phyloP scores from a whole-genome alignment of 2,113 vertebrate species.

The Zosterops pallidus region DNA sequence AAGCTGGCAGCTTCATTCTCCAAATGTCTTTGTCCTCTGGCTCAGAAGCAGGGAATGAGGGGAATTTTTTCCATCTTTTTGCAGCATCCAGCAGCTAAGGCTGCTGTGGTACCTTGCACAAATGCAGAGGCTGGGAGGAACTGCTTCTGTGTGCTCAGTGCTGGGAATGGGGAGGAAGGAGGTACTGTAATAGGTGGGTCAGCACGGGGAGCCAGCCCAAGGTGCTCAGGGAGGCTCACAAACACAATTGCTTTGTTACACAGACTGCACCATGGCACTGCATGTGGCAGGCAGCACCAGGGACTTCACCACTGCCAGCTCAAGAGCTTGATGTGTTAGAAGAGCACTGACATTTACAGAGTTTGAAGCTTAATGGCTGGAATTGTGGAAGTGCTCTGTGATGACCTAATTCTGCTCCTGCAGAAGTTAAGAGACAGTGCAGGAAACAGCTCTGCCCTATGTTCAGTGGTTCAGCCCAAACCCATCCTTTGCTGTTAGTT shows the following conservation, averaged over 20 bases:
- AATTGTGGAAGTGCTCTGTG: not conserved
- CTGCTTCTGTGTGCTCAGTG: not conserved
- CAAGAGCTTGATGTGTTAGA: not conserved
- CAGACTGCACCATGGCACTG: not conserved
- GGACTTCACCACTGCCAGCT: not conserved
- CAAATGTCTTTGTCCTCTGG: not conserved
- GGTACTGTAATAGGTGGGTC: accelerated
- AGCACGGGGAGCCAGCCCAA: accelerated
- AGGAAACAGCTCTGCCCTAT: not conserved
- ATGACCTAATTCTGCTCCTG: not conserved
- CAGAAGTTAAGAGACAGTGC: not conserved
- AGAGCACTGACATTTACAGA: not conserved
- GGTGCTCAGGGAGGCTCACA: not conserved
- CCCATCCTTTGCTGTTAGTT: not conserved
- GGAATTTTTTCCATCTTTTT: not conserved
- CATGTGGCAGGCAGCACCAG: accelerated
- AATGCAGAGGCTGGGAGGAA: not conserved
- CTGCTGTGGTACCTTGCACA: not conserved
- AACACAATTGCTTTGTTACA: too few species aligned
- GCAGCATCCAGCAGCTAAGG: not conserved
- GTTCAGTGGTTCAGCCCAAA: not conserved
- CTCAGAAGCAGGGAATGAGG: not conserved
- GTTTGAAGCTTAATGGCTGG: not conserved
- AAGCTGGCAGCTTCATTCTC: not conserved
- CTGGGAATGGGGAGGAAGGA: not conserved